Evolutionary conservation across 2,113 vertebrate genomes (phyloP).

Genomic region (Gambusia holbrooki): DNA sequence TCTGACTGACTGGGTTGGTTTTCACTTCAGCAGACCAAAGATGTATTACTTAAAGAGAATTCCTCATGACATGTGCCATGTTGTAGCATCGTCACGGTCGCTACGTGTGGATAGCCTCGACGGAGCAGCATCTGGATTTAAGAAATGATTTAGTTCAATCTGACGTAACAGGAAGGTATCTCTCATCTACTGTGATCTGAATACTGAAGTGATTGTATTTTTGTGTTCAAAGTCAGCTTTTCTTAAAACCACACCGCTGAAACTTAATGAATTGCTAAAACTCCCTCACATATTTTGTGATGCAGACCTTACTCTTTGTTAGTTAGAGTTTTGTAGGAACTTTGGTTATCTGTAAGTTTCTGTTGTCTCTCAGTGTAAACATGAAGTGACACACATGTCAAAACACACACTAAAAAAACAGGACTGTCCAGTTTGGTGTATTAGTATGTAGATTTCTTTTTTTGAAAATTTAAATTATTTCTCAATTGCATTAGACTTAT

Average conservation of each 20-base stretch:
- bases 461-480: too few species aligned
- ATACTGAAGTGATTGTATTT: neutral
- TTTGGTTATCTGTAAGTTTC: too few species aligned
- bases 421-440: too few species aligned
- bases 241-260: neutral
- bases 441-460: too few species aligned
- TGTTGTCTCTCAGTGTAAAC: too few species aligned
- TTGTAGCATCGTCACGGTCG: neutral
- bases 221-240: neutral
- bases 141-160: neutral
- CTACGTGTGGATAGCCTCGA: too few species aligned
- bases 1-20: neutral
- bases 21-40: too few species aligned
- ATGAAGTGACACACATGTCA: too few species aligned
- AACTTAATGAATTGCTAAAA: neutral
- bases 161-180: neutral
- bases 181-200: neutral
- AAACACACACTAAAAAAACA: too few species aligned
- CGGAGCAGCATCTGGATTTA: neutral
- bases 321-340: neutral
- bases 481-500: too few species aligned
- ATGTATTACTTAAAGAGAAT: neutral
- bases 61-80: neutral
- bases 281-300: neutral
- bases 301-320: neutral